Evolutionary conservation across 2,797 vertebrate species (phyloP), one percentile per base, ranked within the genome.

Genomic region (Acestrorhynchus altus): DNA sequence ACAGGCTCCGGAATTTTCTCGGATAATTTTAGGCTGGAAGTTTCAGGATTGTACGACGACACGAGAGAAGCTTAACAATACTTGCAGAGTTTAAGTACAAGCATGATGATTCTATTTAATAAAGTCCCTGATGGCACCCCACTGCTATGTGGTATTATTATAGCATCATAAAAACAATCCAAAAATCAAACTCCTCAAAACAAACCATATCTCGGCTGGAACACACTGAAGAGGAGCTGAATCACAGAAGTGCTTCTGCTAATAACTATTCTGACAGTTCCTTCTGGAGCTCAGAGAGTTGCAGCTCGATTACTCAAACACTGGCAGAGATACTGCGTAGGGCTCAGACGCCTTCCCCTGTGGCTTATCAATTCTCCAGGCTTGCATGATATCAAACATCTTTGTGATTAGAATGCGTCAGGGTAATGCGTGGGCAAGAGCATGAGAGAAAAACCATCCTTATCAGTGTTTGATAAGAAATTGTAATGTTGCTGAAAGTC

Each of bases 211-310:
- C 65, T 51, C 66, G 20, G 44, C 16, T 28, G 40, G 65, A 61
- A 44, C 31, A 54, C 10, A 3, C 18, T 1, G 20, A 15, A 42
- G 22, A 26, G 40, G 54, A 26, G 44, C 47, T 51, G 54, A 77
- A 51, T 69, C 44, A n/a, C 65, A 44, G 59, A 72, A 63, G 28
- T 9, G 47, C 20, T 81, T 81, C 15, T 49, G 75, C 85, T 90
- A 85, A 83, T 91, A 88, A 90, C 89, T 90, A 91, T 90, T 91
- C 87, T 82, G 81, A 81, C 83, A 82, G 87, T 83, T 85, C 81
- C 24, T 79, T 86, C 84, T 83, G 84, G 85, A 82, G 88, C 80
- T 83, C 65, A 78, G 86, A 86, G 84, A 87, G 67, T 84, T 67
- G 68, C 81, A 76, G 83, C 78, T 84, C 81, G 81, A 87, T 90